phyloP scores from a whole-genome alignment of 2,797 vertebrate species.

The Ceryle rudis region DNA sequence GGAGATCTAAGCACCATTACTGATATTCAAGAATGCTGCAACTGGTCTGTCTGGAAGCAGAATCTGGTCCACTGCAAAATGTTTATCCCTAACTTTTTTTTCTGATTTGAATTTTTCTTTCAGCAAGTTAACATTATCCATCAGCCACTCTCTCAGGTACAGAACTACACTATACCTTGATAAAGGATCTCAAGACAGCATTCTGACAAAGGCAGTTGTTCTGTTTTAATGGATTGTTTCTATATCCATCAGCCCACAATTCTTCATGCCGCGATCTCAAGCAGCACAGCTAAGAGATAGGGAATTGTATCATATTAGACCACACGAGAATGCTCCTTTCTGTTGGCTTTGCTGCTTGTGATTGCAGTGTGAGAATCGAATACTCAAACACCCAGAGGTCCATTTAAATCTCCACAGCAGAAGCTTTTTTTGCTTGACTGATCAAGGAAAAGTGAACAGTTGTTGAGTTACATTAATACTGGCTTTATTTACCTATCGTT shows the following conservation, averaged over 20 bases:
- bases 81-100: background rate
- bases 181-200: background rate
- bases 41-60: background rate
- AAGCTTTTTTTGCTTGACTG: background rate
- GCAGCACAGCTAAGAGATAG: background rate
- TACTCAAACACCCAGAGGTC: background rate
- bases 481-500: background rate
- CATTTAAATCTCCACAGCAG: background rate
- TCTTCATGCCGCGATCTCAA: background rate
- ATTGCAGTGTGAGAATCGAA: background rate
- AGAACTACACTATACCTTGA: background rate
- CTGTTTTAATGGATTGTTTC: background rate
- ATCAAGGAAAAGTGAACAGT: constrained; percentile 26
- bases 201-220: background rate
- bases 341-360: background rate
- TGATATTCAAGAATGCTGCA: background rate
- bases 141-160: background rate
- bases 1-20: background rate
- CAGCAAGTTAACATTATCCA: background rate
- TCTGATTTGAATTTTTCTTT: background rate
- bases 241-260: background rate
- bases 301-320: background rate
- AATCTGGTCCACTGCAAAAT: background rate
- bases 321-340: background rate
- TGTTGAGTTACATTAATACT: background rate